phyloP scores from a whole-genome alignment of 1,140 invertebrate species.

The Paraescarpia echinospica region DNA sequence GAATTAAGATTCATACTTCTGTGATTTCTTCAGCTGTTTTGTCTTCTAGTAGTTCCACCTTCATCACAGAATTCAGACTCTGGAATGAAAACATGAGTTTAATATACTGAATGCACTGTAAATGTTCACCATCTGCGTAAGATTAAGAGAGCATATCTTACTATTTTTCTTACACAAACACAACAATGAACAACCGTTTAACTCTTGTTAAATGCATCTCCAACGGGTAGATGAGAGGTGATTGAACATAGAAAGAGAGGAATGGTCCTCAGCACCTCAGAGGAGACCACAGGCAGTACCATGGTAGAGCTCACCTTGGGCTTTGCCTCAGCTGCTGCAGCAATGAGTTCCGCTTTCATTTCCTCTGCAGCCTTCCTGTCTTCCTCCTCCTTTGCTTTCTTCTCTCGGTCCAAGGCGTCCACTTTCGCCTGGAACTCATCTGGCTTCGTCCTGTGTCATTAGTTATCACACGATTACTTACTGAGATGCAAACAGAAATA shows the following conservation, averaged over 20 bases:
- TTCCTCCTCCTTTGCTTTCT: constrained; percentile 4
- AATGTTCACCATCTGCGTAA: too few relatives aligned
- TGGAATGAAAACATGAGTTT: constrained; percentile 28
- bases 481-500: background rate
- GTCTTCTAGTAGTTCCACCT: constrained; percentile 72
- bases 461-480: background rate
- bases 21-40: constrained; percentile 74
- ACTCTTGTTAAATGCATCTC: too few relatives aligned
- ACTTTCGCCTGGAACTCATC: constrained; percentile 23
- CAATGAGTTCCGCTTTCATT: constrained; percentile 24
- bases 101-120: too few relatives aligned
- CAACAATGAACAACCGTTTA: too few relatives aligned
- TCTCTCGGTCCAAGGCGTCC: constrained; percentile 17
- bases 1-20: constrained; percentile 31
- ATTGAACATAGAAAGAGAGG: too few relatives aligned
- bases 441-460: constrained; percentile 15
- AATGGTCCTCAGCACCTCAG: too few relatives aligned
- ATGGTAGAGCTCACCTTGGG: constrained; percentile 23
- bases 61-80: constrained; percentile 73
- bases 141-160: too few relatives aligned
- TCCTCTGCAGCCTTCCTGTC: constrained; percentile 25
- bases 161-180: too few relatives aligned
- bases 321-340: constrained; percentile 19
- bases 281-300: too few relatives aligned
- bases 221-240: constrained; percentile 25